phyloP scores from a whole-genome alignment of 2,888 invertebrate genomes.

The Erpobdella octoculata region DNA sequence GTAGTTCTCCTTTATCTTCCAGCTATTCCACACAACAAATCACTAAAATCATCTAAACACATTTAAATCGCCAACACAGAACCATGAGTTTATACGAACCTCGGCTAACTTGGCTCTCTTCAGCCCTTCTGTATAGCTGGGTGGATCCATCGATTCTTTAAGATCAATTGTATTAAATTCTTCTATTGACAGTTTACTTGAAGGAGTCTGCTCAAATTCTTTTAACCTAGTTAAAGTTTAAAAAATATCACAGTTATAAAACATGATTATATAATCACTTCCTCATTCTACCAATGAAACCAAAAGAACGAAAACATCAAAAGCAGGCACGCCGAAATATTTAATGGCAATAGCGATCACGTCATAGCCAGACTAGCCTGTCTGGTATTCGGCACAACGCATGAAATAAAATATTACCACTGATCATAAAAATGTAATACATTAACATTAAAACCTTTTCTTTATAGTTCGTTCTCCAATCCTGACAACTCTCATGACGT shows the following conservation, averaged over 20 bases:
- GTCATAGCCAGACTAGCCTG: no score
- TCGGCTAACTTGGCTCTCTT: conserved; percentile 66
- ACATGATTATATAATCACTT: no score
- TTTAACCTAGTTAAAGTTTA: no score
- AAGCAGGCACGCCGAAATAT: no score
- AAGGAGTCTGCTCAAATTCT: conserved; percentile 94
- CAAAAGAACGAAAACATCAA: no score
- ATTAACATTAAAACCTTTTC: conserved; percentile 60
- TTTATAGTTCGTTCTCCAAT: conserved; percentile 86
- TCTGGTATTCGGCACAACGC: no score
- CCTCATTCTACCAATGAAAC: no score
- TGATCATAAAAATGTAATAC: background rate
- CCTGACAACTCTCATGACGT: conserved; percentile 87
- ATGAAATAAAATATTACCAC: no score
- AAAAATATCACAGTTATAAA: no score
- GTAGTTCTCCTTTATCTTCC: conserved; percentile 35
- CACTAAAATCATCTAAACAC: no score
- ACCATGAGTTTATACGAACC: conserved; percentile 28
- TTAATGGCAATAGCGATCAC: no score
- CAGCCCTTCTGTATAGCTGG: conserved; percentile 82
- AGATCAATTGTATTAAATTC: conserved; percentile 94
- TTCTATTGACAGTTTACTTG: conserved; percentile 83
- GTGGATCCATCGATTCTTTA: conserved; percentile 91
- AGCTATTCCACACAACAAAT: background rate
- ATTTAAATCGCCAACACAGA: no score